Evolutionary conservation across 1,140 invertebrate genomes (phyloP), one percentile per base, ranked within the genome.

Genomic region (Brachionus manjavacas): DNA sequence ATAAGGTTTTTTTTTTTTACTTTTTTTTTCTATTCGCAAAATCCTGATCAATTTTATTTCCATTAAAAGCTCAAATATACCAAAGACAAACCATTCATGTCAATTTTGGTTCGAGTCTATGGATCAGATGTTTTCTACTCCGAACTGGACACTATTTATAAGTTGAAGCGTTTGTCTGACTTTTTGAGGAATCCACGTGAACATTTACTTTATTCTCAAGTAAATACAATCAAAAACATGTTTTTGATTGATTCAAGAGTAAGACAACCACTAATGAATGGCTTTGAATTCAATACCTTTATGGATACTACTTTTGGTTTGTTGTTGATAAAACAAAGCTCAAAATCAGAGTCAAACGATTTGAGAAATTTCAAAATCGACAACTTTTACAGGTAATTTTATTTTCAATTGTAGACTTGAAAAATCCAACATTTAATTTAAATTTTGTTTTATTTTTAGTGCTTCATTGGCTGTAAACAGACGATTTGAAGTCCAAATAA

Each of bases 61-160:
- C 7, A 11, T 7, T 12, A 41, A 41, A 46, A 64, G 52, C 39
- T 81, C 4, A 68, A 60, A 39, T 81, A 64, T 46, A 81, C 79
- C 7, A 20, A 31, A 39, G 52, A 81, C n/a, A 81, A 81, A 16
- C 79, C 79, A 81, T 60, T 60, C 28, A 28, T 81, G 41, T 81
- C 64, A 60, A 12, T 81, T 6, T 81, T 68, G 28, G 23, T 81
- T 41, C 31, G 79, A 64, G 79, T 81, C 8, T 81, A 81, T 68
- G 79, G 79, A 11, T 81, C 79, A 64, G 79, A 81, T 81, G 52
- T 81, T 23, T 81, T 81, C 79, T 81, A 81, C 25, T 81, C 79
- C 11, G 79, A 81, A 25, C 39, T 81, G 14, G 79, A 81, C 52
- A 64, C 20, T 41, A 31, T 43, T 12, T 28, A 60, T 11, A 35